Evolutionary conservation across 2,888 invertebrate species (phyloP).

Genomic region (Pterostichus niger): DNA sequence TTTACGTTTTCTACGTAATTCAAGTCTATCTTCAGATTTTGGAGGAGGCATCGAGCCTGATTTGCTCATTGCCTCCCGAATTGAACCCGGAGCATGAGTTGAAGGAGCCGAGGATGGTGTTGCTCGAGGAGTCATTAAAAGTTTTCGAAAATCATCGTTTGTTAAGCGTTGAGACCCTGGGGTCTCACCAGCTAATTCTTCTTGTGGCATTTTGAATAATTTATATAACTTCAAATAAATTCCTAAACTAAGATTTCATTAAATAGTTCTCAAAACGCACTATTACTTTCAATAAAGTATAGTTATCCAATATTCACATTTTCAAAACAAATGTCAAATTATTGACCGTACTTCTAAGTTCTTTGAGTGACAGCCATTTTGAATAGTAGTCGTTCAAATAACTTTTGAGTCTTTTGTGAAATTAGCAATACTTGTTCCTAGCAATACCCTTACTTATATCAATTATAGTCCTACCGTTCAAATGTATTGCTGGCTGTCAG

Average conservation of each 20-base stretch:
- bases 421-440: too few relatives aligned
- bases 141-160: constrained; percentile 97
- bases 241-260: not conserved
- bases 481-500: too few relatives aligned
- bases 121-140: constrained; percentile 95
- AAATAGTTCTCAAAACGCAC: not conserved
- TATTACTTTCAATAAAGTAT: not conserved
- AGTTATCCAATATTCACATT: not conserved
- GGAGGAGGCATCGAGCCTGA: constrained; percentile 75
- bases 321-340: constrained; percentile 3
- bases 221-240: not conserved
- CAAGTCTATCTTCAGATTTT: constrained; percentile 86
- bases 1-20: constrained; percentile 94
- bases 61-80: constrained; percentile 85
- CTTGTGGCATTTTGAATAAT: constrained; percentile 76
- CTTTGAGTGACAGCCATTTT: constrained; percentile 20
- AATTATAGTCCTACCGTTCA: too few relatives aligned
- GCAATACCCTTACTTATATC: too few relatives aligned
- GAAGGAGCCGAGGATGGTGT: constrained; percentile 82
- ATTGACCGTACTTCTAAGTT: not conserved
- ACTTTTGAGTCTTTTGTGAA: too few relatives aligned
- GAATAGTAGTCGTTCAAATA: constrained; percentile 14
- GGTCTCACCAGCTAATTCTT: constrained; percentile 80
- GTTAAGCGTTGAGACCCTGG: constrained; percentile 90
- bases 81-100: constrained; percentile 79